Evolutionary conservation across 2,888 invertebrate genomes (phyloP), one percentile per base, ranked within the genome.

Genomic region (Andrena flavipes): DNA sequence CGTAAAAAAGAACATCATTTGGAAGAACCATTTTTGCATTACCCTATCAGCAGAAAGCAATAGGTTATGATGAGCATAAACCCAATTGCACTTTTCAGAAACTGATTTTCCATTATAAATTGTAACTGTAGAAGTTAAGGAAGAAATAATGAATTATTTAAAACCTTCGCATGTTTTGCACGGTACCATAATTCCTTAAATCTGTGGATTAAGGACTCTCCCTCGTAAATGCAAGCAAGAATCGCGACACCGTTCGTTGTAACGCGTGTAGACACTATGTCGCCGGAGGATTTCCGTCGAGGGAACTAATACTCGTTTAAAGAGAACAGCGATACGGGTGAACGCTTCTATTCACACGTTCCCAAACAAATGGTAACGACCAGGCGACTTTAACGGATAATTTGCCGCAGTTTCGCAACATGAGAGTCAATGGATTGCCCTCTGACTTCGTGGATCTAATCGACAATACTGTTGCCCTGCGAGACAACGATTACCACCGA

Each of bases 331-430:
- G 86, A 88, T 86, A 88, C 85, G 83, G 80, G 73, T 73, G 85
- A 88, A 84, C 85, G 87, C 76, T 76, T 87, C 84, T 83, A 82
- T 88, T 87, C 86, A 80, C 80, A 84, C 84, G 86, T 88, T 86
- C 54, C 75, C 78, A 87, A 88, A 75, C 70, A 76, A 71, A 76
- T 64, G 56, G 65, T 35, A 74, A 59, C 67, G 30, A 1, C 49
- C 49, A 13, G 13, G 42, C 67, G 59, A 56, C 26, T 59, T 67
- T 60, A 51, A 63, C 73, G 62, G 60, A 68, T 75, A 68, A 60
- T 75, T 68, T 68, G 51, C 33, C 29, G 23, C 51, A 35, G 62
- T 62, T 75, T 75, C 54, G 49, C 33, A 26, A 30, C 60, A n/a
- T 30, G 30, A 16, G 60, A 67, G 59, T 75, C 59, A 75, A 68